Conservation (phyloP, 1,140 invertebrate species). For the Drepana arcuata region DNA sequence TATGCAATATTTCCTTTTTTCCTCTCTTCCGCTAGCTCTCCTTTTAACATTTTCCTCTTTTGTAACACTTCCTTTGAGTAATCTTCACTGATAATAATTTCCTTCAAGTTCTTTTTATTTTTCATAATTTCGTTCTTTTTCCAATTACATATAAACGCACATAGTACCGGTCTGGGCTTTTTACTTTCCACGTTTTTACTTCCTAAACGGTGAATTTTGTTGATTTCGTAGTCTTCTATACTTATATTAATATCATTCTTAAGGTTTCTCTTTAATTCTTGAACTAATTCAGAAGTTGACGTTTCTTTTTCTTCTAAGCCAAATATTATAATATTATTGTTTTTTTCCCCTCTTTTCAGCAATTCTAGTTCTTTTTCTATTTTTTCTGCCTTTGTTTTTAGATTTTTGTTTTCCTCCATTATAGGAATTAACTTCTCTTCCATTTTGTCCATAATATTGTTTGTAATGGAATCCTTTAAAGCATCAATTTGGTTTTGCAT, state of each 20-base stretch:
- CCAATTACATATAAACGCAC: not conserved
- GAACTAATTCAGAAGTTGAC: not conserved
- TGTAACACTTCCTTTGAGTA: slow-evolving; percentile 18
- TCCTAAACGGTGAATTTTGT: not conserved
- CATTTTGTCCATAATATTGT: slow-evolving; percentile 4
- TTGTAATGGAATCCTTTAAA: slow-evolving; percentile 3
- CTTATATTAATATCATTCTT: not conserved
- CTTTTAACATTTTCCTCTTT: slow-evolving; percentile 16
- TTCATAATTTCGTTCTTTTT: slow-evolving; percentile 9
- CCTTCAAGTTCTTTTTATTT: slow-evolving; percentile 15
- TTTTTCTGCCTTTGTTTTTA: slow-evolving; percentile 3
- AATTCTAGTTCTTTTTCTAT: slow-evolving; percentile 1
- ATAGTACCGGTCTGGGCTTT: not conserved
- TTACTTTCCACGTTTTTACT: not conserved
- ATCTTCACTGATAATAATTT: slow-evolving; percentile 15
- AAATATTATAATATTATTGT: not conserved
- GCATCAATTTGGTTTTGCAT: slow-evolving; percentile 6
- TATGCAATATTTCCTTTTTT: slow-evolving; percentile 18
- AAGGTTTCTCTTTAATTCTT: not conserved
- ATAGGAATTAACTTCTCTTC: slow-evolving; percentile 3
- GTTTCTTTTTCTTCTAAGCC: slow-evolving; percentile 2
- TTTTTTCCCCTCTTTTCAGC: slow-evolving; percentile 1
- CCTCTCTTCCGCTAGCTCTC: slow-evolving; percentile 12
- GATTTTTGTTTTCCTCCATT: slow-evolving; percentile 3
- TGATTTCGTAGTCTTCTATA: not conserved